Evolutionary conservation across 2,113 vertebrate genomes (phyloP).

Genomic region (Labeo catla): DNA sequence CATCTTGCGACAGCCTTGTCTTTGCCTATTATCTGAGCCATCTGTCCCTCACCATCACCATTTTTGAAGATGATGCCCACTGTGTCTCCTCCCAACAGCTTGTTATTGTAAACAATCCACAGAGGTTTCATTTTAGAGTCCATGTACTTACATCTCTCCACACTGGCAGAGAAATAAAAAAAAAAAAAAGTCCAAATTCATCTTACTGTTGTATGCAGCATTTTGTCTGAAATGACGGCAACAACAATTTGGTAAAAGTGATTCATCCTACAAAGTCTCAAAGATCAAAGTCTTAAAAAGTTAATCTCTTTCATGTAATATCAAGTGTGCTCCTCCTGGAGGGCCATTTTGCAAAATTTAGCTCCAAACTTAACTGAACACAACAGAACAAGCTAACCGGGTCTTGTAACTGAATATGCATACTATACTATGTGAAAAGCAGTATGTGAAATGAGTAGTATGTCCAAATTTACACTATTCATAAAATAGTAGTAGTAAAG

Average conservation of each 20-base stretch:
- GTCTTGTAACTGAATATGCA: background rate
- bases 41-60: slow-evolving; percentile 86
- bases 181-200: no score
- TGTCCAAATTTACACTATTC: background rate
- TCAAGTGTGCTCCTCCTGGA: no score
- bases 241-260: background rate
- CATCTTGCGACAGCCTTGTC: background rate
- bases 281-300: no score
- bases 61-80: slow-evolving; percentile 98
- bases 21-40: background rate
- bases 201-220: background rate
- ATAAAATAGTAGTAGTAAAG: no score
- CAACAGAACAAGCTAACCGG: background rate
- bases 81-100: slow-evolving; percentile 87
- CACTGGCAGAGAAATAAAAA: slow-evolving; percentile 71
- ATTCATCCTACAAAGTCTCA: no score
- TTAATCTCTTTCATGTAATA: no score
- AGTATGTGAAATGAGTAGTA: background rate
- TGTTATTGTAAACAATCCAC: slow-evolving; percentile 97
- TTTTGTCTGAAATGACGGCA: background rate
- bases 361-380: background rate
- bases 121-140: slow-evolving; percentile 99
- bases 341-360: background rate
- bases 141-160: slow-evolving; percentile 97
- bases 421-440: background rate